Conservation (phyloP, 2,797 vertebrate genomes). For the Heteromormyrus szaboi region DNA sequence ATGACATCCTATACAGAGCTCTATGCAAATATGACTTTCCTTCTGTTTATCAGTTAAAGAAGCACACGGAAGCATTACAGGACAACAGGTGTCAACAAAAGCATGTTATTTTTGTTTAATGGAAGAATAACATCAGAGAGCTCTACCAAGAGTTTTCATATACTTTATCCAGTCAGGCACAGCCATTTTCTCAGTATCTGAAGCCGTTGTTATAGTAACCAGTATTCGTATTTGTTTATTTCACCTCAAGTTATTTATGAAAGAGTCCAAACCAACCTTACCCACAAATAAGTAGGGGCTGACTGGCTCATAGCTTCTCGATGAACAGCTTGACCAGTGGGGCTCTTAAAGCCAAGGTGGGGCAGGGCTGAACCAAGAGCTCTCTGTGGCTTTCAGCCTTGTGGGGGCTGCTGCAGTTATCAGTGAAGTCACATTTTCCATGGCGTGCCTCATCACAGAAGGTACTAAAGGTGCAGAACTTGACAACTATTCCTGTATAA, state of each 20-base stretch:
- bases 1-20: not conserved
- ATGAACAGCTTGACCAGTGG: slow-evolving; percentile 47
- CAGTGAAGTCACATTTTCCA: slow-evolving; percentile 45
- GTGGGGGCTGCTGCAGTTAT: slow-evolving; percentile 73
- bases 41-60: not conserved
- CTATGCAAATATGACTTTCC: not conserved
- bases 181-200: not conserved
- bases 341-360: slow-evolving; percentile 42
- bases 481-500: slow-evolving; percentile 28
- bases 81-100: not conserved
- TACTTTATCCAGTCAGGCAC: not conserved
- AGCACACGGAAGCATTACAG: not conserved
- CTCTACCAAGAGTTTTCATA: not conserved
- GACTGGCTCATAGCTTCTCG: slow-evolving; percentile 22
- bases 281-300: not conserved
- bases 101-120: not conserved
- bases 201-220: not conserved
- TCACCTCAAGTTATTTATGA: not conserved
- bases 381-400: slow-evolving; percentile 55
- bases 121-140: not conserved
- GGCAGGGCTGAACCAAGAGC: slow-evolving; percentile 30
- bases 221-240: slow-evolving; percentile 1
- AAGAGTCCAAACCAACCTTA: not conserved
- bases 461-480: slow-evolving; percentile 75
- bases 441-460: slow-evolving; percentile 73